Conservation (phyloP, 2,797 vertebrate species). For the Cottoperca gobio region DNA sequence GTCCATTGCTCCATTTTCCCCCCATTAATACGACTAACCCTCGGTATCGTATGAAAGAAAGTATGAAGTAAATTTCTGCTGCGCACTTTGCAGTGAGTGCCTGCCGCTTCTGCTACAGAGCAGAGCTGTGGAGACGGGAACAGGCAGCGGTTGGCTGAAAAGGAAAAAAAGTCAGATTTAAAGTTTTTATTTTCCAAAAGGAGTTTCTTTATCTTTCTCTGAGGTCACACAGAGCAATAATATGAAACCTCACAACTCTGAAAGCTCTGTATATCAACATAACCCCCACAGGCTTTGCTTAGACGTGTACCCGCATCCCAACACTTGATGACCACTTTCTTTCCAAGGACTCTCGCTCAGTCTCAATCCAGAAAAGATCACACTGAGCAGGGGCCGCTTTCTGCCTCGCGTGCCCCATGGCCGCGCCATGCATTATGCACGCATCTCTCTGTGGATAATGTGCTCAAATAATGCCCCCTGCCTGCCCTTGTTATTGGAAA, state of each 20-base stretch:
- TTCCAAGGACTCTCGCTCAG: slow-evolving; percentile 45
- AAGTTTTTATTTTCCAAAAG: slow-evolving; percentile 14
- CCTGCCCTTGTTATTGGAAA: slow-evolving; percentile 86
- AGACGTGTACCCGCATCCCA: slow-evolving; percentile 39
- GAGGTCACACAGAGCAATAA: slow-evolving; percentile 40
- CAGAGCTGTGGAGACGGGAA: slow-evolving; percentile 35
- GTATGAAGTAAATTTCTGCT: slow-evolving; percentile 35
- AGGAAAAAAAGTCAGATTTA: slow-evolving; percentile 10
- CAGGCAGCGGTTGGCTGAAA: not conserved
- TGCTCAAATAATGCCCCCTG: slow-evolving; percentile 81
- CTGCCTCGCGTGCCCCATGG: slow-evolving; percentile 56
- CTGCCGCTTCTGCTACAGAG: slow-evolving; percentile 44
- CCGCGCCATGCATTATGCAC: slow-evolving; percentile 71
- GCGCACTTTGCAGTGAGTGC: slow-evolving; percentile 36
- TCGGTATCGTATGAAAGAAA: slow-evolving; percentile 38
- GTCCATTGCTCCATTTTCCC: slow-evolving; percentile 35
- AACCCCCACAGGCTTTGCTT: slow-evolving; percentile 49
- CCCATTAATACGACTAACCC: slow-evolving; percentile 32
- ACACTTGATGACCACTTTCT: slow-evolving; percentile 52
- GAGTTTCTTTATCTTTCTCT: slow-evolving; percentile 38
- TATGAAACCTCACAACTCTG: slow-evolving; percentile 31
- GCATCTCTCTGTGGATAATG: slow-evolving; percentile 75
- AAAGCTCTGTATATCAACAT: slow-evolving; percentile 52
- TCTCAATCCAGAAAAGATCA: slow-evolving; percentile 50
- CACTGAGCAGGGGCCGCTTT: slow-evolving; percentile 53